Evolutionary conservation across 2,797 vertebrate genomes (phyloP).

Genomic region (Amphiprion clarkii): DNA sequence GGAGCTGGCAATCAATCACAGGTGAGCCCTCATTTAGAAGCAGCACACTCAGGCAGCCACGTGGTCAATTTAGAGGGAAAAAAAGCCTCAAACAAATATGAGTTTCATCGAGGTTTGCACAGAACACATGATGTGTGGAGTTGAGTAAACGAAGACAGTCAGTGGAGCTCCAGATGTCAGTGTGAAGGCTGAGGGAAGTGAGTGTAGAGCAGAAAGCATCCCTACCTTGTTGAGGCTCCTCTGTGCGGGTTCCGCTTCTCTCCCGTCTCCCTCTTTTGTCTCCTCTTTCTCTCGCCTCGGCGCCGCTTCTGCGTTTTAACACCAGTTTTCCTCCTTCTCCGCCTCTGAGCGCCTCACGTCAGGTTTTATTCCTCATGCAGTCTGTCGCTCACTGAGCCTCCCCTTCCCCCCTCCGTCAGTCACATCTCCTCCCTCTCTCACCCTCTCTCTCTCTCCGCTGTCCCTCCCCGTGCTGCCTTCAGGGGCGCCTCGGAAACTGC

Average conservation of each 20-base stretch:
- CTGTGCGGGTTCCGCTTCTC: slow-evolving; percentile 12
- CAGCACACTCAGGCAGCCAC: slow-evolving; percentile 5
- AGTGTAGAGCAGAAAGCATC: slow-evolving; percentile 28
- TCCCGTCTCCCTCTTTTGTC: slow-evolving; percentile 17
- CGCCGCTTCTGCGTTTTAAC: neutral
- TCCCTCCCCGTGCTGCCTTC: slow-evolving; percentile 52
- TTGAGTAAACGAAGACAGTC: neutral
- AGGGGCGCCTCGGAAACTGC: slow-evolving; percentile 29
- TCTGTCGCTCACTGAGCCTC: slow-evolving; percentile 26
- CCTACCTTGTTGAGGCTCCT: slow-evolving; percentile 62
- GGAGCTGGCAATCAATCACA: slow-evolving; percentile 31
- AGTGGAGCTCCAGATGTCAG: neutral
- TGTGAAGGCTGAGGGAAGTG: no score
- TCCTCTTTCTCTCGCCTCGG: slow-evolving; percentile 13
- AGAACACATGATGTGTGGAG: neutral
- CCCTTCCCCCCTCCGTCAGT: slow-evolving; percentile 50
- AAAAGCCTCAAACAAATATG: neutral
- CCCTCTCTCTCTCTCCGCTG: slow-evolving; percentile 1
- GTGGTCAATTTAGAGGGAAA: neutral
- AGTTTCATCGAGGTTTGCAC: neutral
- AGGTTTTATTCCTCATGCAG: slow-evolving; percentile 37
- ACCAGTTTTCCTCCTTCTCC: neutral
- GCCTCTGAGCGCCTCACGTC: slow-evolving; percentile 28
- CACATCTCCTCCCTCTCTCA: slow-evolving; percentile 13
- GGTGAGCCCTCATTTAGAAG: slow-evolving; percentile 42